Evolutionary conservation across 2,888 invertebrate genomes (phyloP), one percentile per base, ranked within the genome.

Genomic region (Dolomedes plantarius): DNA sequence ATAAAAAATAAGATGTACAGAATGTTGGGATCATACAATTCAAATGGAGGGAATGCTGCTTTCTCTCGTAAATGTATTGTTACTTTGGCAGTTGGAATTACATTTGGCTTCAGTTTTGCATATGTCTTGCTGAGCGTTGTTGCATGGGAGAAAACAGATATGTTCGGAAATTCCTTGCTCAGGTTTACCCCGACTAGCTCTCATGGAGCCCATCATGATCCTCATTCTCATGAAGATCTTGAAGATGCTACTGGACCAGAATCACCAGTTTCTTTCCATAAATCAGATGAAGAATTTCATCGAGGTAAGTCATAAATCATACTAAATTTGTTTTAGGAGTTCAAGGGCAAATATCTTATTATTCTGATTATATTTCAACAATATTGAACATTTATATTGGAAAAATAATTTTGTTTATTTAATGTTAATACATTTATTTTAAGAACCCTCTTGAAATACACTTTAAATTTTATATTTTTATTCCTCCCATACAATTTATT

Each of bases 61-160:
- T 85, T 85, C 65, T 85, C 83, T n/a, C 65, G 83, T 1, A 94
- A 94, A 89, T 94, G 94, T 92, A 92, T 95, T 90, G 91, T 95
- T 90, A 94, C 95, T 87, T 93, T 95, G 90, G 93, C 94, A 90
- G 93, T 94, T 89, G 96, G 95, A 89, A 94, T 95, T 90, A 93
- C 94, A 5, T 94, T 94, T 90, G 95, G 95, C 90, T 95, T 96
- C 92, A 93, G 94, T 91, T 94, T 95, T 90, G 95, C 95, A 87
- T 95, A 95, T 91, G 93, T 95, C 89, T 92, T 94, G 89, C 93
- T 94, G 91, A 93, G 81, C 77, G 88, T 89, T 28, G 87, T 88
- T 32, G 88, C 87, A 39, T 89, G 89, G 89, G 89, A 89, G 28
- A 89, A 73, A 19, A 83, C 72, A 11, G 82, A 86, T 28, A 41